These are phyloP conservation scores for Clupea harengus DNA, from an alignment of 2,113 vertebrate genomes.

Conservation along the genomic window DNA sequence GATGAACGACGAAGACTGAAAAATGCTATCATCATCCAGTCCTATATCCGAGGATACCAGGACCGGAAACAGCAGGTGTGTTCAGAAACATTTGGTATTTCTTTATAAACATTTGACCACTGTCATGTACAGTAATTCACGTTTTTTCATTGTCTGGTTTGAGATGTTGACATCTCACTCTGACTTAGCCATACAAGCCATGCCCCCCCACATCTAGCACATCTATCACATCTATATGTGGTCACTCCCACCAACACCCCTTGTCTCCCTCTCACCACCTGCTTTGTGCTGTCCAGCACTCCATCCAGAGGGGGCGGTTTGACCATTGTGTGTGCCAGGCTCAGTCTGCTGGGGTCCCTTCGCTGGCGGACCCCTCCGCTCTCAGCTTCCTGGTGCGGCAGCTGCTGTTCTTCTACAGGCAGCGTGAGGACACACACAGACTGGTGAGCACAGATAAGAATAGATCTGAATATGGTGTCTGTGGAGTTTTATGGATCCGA, in stretches of 20 bases:
- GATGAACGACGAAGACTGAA: constrained; percentile 94
- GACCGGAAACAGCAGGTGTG: constrained; percentile 91
- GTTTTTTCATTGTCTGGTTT: neutral
- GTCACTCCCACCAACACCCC: neutral
- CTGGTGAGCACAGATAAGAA: constrained; percentile 76
- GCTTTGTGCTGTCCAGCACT: constrained; percentile 70
- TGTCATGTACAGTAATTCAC: neutral
- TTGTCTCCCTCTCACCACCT: neutral
- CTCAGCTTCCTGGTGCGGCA: constrained; percentile 86
- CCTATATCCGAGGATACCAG: constrained; percentile 90
- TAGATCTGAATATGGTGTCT: neutral
- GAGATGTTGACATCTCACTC: no score
- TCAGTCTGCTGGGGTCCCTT: constrained; percentile 71
- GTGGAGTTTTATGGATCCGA: no score
- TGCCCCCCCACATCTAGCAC: neutral
- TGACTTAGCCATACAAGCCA: no score
- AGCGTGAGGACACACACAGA: constrained; percentile 86
- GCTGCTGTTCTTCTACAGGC: constrained; percentile 94
- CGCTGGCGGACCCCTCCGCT: constrained; percentile 66
- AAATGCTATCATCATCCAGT: constrained; percentile 96
- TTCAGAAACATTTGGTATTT: constrained; percentile 8
- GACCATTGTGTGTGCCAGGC: constrained; percentile 77
- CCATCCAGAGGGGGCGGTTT: constrained; percentile 86
- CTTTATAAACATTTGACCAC: neutral
- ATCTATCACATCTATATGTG: neutral